Conservation (phyloP, 53 echinoderm and acorn worm genomes). For the Echinarachnius parma region DNA sequence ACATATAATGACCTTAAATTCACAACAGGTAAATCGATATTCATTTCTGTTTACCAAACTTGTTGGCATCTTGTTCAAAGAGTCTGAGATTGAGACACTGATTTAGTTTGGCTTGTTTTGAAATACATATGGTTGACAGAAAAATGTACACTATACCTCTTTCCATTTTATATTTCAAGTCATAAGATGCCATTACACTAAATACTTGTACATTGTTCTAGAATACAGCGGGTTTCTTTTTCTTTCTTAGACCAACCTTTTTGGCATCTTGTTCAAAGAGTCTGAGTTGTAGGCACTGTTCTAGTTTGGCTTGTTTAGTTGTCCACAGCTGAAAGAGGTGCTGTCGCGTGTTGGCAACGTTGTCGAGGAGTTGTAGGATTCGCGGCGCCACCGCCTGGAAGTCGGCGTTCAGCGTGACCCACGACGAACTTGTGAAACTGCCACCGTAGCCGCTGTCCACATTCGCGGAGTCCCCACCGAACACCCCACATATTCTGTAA, state of each 20-base stretch:
- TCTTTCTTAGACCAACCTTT: slow-evolving; percentile 81
- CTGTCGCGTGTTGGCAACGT: slow-evolving; percentile 73
- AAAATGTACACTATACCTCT: too few relatives aligned
- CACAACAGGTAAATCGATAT: too few relatives aligned
- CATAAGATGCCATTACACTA: too few relatives aligned
- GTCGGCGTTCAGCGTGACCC: slow-evolving; percentile 78
- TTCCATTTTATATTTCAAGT: too few relatives aligned
- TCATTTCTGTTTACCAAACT: too few relatives aligned
- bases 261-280: slow-evolving; percentile 89
- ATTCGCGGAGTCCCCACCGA: slow-evolving; percentile 65
- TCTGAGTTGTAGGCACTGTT: slow-evolving; percentile 88
- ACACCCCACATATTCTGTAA: slow-evolving; percentile 79
- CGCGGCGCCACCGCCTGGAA: slow-evolving; percentile 86
- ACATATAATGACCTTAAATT: too few relatives aligned
- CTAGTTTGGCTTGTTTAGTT: slow-evolving; percentile 76
- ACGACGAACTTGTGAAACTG: slow-evolving; percentile 83
- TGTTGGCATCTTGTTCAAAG: slow-evolving; percentile 78
- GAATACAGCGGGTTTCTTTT: too few relatives aligned
- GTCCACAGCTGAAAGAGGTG: slow-evolving; percentile 92
- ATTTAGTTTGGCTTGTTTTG: slow-evolving; percentile 70
- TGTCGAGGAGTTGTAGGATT: slow-evolving; percentile 84
- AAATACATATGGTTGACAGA: too few relatives aligned
- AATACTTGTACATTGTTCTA: too few relatives aligned
- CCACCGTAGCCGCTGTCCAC: slow-evolving; percentile 94
- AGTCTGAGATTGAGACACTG: slow-evolving; percentile 77